Conservation (phyloP, 2,888 invertebrate species). For the Leptopilina syphax region DNA sequence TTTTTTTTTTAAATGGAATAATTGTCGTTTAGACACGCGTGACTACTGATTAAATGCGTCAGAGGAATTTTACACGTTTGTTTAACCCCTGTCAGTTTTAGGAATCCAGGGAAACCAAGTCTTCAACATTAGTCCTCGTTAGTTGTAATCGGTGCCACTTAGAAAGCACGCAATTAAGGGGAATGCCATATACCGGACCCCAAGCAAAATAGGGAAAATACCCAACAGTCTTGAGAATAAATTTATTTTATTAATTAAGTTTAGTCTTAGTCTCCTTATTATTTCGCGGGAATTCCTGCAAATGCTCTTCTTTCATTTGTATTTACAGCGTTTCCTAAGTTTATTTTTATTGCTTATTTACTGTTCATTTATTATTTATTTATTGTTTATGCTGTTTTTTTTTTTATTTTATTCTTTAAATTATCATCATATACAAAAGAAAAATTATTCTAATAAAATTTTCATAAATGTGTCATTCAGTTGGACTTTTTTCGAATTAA, state of each 20-base stretch:
- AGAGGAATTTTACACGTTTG: conserved; percentile 35
- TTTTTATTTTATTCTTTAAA: not conserved
- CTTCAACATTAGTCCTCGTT: conserved; percentile 66
- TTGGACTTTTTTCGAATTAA: too few species aligned
- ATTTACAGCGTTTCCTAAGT: not conserved
- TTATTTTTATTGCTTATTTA: not conserved
- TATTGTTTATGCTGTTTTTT: not conserved
- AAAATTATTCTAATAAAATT: too few species aligned
- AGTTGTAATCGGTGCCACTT: conserved; percentile 66
- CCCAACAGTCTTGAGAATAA: conserved; percentile 58
- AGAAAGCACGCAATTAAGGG: conserved; percentile 58
- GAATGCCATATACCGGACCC: conserved; percentile 2
- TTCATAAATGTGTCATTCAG: too few species aligned
- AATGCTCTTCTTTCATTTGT: not conserved
- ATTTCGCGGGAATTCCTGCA: conserved; percentile 27
- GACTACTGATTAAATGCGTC: conserved; percentile 9
- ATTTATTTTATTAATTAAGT: conserved; percentile 68
- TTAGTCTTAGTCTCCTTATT: conserved; percentile 50
- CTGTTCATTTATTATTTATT: too few species aligned
- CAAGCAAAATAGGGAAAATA: conserved; percentile 60
- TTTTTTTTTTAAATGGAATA: too few species aligned
- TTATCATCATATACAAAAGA: too few species aligned
- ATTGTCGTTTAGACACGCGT: too few species aligned
- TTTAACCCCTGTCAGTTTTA: conserved; percentile 32
- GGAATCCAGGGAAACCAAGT: conserved; percentile 51